Evolutionary conservation across 2,888 invertebrate genomes (phyloP).

Genomic region (Erebia ligea): DNA sequence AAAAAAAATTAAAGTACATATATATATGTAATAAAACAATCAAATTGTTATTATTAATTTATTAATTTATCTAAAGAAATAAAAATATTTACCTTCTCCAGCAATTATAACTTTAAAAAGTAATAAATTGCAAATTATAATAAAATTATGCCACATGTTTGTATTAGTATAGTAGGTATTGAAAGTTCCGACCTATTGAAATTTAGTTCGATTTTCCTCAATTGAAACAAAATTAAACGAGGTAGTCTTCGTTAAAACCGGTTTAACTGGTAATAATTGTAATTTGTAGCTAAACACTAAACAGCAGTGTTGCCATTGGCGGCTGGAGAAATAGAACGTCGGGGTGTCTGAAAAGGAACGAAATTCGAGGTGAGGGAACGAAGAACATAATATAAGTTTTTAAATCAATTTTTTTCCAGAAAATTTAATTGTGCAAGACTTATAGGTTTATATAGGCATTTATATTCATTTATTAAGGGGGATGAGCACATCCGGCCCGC

Average conservation of each 20-base stretch:
- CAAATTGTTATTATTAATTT: background rate
- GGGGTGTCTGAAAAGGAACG: no score
- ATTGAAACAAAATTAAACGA: conserved; percentile 27
- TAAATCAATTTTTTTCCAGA: no score
- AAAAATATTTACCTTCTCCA: conserved; percentile 17
- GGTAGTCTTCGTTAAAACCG: conserved; percentile 15
- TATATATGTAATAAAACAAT: no score
- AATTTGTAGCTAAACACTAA: no score
- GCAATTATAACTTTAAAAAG: conserved; percentile 15
- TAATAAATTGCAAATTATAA: background rate
- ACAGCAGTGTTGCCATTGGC: no score
- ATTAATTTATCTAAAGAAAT: background rate
- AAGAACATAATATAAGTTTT: no score
- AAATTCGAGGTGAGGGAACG: no score
- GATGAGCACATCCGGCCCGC: no score
- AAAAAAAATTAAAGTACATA: background rate
- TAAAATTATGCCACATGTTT: conserved; percentile 13
- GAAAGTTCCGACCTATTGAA: background rate
- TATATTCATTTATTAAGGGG: no score
- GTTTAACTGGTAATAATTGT: conserved; percentile 17
- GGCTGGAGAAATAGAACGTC: no score
- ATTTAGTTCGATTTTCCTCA: conserved; percentile 35
- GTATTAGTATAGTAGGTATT: background rate
- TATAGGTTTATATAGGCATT: no score
- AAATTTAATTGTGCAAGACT: no score